Evolutionary conservation across 2,888 invertebrate species (phyloP).

Genomic region (Ectemnius lituratus): DNA sequence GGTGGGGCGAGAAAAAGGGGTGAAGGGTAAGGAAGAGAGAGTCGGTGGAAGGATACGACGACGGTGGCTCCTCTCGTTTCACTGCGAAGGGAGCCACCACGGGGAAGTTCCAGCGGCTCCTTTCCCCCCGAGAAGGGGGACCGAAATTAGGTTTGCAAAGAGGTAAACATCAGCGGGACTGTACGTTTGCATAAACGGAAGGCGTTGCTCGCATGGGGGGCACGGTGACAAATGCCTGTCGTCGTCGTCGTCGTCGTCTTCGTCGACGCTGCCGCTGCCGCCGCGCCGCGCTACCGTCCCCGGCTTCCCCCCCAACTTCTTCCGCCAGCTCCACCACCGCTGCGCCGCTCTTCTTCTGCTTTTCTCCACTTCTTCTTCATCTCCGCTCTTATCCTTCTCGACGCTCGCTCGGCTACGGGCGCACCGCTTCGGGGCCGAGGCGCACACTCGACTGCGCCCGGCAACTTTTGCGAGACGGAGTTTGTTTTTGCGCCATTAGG

Average conservation of each 20-base stretch:
- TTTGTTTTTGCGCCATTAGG: conserved; percentile 72
- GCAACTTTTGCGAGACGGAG: conserved; percentile 66
- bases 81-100: conserved; percentile 42
- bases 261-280: conserved; percentile 25
- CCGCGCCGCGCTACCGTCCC: background rate
- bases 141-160: conserved; percentile 76
- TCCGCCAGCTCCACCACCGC: conserved; percentile 9
- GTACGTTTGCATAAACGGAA: conserved; percentile 73
- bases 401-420: conserved; percentile 19
- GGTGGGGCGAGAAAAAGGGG: conserved; percentile 11
- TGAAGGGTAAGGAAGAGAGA: conserved; percentile 45
- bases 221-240: conserved; percentile 72
- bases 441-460: conserved; percentile 50
- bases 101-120: conserved; percentile 63
- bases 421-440: conserved; percentile 32
- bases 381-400: conserved; percentile 41
- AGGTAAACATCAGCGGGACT: conserved; percentile 73
- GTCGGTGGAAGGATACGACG: conserved; percentile 20
- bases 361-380: conserved; percentile 37
- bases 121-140: conserved; percentile 53
- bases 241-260: conserved; percentile 45
- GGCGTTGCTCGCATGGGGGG: conserved; percentile 68
- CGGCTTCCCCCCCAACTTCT: background rate
- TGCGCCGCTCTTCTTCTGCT: conserved; percentile 23
- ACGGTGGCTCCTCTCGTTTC: conserved; percentile 34